These are phyloP conservation scores for Odontomyia ornata DNA, from an alignment of 2,888 invertebrate genomes.

Conservation along the genomic window DNA sequence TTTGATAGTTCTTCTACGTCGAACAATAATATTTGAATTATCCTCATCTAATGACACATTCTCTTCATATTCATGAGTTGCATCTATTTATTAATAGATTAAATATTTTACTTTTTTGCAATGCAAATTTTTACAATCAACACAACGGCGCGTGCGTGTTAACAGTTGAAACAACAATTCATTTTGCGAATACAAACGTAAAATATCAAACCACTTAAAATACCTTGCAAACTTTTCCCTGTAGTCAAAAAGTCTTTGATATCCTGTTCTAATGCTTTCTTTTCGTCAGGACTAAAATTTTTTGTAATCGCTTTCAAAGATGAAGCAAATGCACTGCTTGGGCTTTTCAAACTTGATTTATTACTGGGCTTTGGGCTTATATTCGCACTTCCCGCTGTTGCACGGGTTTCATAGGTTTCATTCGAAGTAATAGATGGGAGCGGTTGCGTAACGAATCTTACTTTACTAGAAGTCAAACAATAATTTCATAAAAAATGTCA, in stretches of 20 bases:
- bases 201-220: not conserved
- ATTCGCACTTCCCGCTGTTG: not conserved
- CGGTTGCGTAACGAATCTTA: not conserved
- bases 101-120: not conserved
- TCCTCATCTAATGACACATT: conserved; percentile 46
- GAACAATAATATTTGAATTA: conserved; percentile 45
- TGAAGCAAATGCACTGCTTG: not conserved
- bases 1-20: conserved; percentile 20
- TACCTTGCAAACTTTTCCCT: not conserved
- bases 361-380: not conserved
- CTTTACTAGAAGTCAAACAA: not conserved
- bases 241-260: conserved; percentile 39
- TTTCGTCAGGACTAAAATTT: conserved; percentile 25
- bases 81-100: not conserved
- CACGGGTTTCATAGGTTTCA: not conserved
- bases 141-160: not conserved
- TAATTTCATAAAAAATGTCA: too few relatives aligned
- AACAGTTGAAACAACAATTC: conserved; percentile 1
- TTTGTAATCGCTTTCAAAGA: conserved; percentile 24
- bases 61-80: conserved; percentile 18
- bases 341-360: not conserved
- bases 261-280: conserved; percentile 21
- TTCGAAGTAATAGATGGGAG: not conserved
- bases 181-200: too few relatives aligned
- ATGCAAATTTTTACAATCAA: not conserved